These are phyloP conservation scores for Rhagonycha fulva DNA, from an alignment of 2,888 invertebrate species.

Conservation along the genomic window DNA sequence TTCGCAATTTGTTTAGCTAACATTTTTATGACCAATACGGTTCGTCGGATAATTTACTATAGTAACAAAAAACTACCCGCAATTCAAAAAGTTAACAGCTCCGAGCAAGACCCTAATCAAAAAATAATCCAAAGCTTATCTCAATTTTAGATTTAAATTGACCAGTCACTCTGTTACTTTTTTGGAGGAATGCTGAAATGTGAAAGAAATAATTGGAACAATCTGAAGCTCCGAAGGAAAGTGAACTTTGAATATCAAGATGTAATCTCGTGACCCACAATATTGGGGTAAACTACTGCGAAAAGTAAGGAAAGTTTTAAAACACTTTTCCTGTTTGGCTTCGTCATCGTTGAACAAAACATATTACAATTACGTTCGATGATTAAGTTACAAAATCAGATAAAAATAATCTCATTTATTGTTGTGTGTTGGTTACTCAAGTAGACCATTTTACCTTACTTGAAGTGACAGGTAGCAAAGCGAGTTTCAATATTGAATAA, in stretches of 20 bases:
- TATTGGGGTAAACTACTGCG: background rate
- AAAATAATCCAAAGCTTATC: background rate
- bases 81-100: background rate
- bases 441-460: background rate
- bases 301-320: background rate
- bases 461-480: background rate
- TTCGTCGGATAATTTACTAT: too few species aligned
- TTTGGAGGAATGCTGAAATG: background rate
- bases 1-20: background rate
- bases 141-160: background rate
- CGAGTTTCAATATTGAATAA: background rate
- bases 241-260: background rate
- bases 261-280: background rate
- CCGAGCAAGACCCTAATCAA: background rate
- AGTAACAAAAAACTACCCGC: too few species aligned
- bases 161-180: background rate
- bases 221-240: background rate
- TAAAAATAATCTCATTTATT: background rate
- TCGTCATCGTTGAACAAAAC: background rate
- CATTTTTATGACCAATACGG: background rate
- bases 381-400: background rate
- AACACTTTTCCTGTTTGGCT: background rate
- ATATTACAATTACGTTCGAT: background rate
- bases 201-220: background rate
- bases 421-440: background rate